A percentile compares a stretch with the other conserved stretches of the same genome.
These are phyloP conservation scores for Boloria euphrosyne DNA, from an alignment of 2,888 invertebrate species.

Conservation along the genomic window DNA sequence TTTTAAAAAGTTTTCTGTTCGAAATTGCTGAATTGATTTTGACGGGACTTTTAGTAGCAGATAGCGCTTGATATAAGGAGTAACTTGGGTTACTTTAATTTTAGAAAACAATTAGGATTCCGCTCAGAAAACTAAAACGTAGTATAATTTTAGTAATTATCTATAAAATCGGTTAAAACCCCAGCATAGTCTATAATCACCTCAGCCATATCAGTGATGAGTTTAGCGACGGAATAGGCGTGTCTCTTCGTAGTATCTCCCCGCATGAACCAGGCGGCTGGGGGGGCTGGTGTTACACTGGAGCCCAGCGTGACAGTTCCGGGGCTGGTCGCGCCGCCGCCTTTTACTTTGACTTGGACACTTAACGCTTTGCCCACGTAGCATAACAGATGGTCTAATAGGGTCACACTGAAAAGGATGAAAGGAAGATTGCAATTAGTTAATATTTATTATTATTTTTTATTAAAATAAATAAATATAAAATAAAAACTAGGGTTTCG, in stretches of 20 bases:
- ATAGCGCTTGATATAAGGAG: no score
- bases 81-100: no score
- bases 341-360: slow-evolving; percentile 90
- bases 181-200: slow-evolving; percentile 68
- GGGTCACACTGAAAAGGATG: slow-evolving; percentile 83
- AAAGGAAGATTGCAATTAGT: neutral
- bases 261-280: slow-evolving; percentile 91
- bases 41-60: no score
- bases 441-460: no score
- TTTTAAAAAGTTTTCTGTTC: no score
- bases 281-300: slow-evolving; percentile 63
- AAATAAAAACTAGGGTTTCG: no score
- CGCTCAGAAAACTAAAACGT: no score
- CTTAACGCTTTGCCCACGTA: slow-evolving; percentile 95
- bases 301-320: slow-evolving; percentile 81
- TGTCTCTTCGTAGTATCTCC: slow-evolving; percentile 92
- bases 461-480: no score
- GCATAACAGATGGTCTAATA: slow-evolving; percentile 94
- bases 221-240: slow-evolving; percentile 92
- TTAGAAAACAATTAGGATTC: no score
- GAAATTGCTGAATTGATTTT: no score
- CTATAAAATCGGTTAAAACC: no score
- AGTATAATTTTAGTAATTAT: no score
- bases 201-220: slow-evolving; percentile 95
- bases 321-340: slow-evolving; percentile 56